Evolutionary conservation across 2,797 vertebrate species (phyloP), one percentile per base, ranked within the genome.

Genomic region (Gila robusta): DNA sequence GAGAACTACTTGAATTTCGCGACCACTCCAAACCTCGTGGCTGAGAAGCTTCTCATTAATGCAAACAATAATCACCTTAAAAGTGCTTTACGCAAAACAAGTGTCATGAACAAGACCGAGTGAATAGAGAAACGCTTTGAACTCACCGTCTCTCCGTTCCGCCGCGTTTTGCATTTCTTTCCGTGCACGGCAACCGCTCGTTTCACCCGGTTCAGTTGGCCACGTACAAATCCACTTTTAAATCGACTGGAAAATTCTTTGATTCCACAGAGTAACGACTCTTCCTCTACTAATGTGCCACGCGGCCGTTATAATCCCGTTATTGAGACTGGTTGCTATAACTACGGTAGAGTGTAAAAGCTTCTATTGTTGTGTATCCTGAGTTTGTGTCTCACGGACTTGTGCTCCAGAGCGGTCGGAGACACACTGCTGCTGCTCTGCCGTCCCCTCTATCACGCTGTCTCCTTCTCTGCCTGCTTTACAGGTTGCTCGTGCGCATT

Each of bases 71-170:
- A 67, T 73, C 41, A 11, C 35, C 6, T 54, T 32, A 5, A 79
- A 74, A 83, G 56, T 49, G 49, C 62, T 59, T 44, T 9, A 21
- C 56, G 35, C 26, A 23, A 21, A 82, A 6, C n/a, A 41, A 72
- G 28, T 59, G 41, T 72, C 76, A 26, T 3, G 17, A 47, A 37
- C 49, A 21, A 77, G 64, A 59, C 47, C 9, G 52, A 72, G 62
- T 62, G 10, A 67, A 71, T 19, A 72, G 89, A 85, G 91, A 87
- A 90, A 91, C 78, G 78, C 82, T n/a, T 1, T 72, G 71, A 85
- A 95, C 95, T 95, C 92, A 96, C 95, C 92, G 94, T 92, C 92
- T 93, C 93, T 94, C 93, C 87, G 91, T 91, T 91, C 92, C 94
- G 59, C 92, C 91, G 91, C 91, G 90, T 91, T 93, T 89, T 87